These are phyloP conservation scores for Drosophila neocordata DNA, from an alignment of 1,140 invertebrate genomes.

Conservation along the genomic window DNA sequence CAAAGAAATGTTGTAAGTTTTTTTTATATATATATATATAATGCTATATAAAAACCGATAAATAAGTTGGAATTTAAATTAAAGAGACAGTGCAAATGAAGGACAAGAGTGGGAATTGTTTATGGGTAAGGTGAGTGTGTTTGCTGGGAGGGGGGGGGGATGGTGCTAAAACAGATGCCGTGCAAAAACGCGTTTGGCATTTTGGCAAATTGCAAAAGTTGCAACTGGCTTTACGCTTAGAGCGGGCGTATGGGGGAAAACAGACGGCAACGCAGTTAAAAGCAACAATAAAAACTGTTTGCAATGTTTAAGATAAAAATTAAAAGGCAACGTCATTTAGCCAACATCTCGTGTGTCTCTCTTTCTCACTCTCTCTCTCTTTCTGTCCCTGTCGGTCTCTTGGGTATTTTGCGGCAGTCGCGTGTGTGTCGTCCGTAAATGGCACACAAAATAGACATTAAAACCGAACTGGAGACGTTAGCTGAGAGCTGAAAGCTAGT, in stretches of 20 bases:
- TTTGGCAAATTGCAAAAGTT: slow-evolving; percentile 69
- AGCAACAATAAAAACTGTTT: slow-evolving; percentile 80
- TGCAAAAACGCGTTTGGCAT: slow-evolving; percentile 54
- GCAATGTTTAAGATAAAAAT: slow-evolving; percentile 81
- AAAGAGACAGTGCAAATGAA: slow-evolving; percentile 36
- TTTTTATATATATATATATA: background rate
- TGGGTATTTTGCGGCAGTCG: slow-evolving; percentile 38
- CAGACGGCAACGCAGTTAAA: slow-evolving; percentile 76
- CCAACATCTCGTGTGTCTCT: background rate
- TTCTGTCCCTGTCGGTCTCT: slow-evolving; percentile 22
- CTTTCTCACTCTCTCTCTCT: slow-evolving; percentile 18
- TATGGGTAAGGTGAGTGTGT: background rate
- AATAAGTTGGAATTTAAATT: slow-evolving; percentile 70
- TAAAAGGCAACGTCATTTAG: slow-evolving; percentile 80
- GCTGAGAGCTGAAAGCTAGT: background rate
- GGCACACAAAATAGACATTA: slow-evolving; percentile 77
- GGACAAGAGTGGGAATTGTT: too few species aligned
- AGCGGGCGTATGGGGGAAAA: slow-evolving; percentile 22
- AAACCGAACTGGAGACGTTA: slow-evolving; percentile 42
- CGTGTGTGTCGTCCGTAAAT: slow-evolving; percentile 75
- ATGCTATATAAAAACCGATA: slow-evolving; percentile 32
- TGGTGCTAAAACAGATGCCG: slow-evolving; percentile 49
- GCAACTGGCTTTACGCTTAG: slow-evolving; percentile 21
- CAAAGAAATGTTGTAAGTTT: background rate
- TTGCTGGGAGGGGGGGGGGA: background rate